These are phyloP conservation scores for Trichopria drosophilae DNA, from an alignment of 2,888 invertebrate genomes.

Conservation along the genomic window DNA sequence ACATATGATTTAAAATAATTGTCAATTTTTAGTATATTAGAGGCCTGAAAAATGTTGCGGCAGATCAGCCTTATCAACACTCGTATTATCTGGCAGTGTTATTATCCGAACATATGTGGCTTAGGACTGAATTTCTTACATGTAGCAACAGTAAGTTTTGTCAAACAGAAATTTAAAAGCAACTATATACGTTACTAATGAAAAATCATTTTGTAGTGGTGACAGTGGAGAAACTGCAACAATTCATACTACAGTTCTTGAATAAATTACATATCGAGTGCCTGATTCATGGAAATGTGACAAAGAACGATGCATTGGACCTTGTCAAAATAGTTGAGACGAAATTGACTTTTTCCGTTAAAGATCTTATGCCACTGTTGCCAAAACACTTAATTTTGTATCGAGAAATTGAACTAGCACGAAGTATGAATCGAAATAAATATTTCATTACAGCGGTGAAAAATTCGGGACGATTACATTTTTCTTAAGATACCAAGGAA, in stretches of 20 bases:
- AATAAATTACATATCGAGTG: conserved; percentile 86
- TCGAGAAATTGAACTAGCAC: conserved; percentile 84
- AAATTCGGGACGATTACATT: no score
- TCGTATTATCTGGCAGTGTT: conserved; percentile 86
- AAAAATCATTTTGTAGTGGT: conserved; percentile 64
- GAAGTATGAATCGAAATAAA: conserved; percentile 76
- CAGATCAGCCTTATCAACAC: conserved; percentile 89
- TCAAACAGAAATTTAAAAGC: background rate
- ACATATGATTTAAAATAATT: conserved; percentile 1
- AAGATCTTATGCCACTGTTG: conserved; percentile 68
- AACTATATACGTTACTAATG: background rate
- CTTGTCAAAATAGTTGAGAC: conserved; percentile 73
- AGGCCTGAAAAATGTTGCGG: conserved; percentile 82
- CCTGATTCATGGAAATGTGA: conserved; percentile 86
- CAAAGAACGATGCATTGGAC: conserved; percentile 71
- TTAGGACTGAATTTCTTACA: conserved; percentile 82
- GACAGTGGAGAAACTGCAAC: conserved; percentile 74
- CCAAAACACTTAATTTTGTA: conserved; percentile 80
- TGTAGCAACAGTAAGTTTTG: conserved; percentile 72
- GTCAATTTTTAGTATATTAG: conserved; percentile 70
- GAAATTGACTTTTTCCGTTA: conserved; percentile 59
- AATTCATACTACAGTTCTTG: conserved; percentile 79
- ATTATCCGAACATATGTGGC: conserved; percentile 85
- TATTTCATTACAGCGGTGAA: no score
- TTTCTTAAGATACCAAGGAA: no score